These are phyloP conservation scores for Mionectes macconnelli DNA, from an alignment of 2,113 vertebrate species.

Conservation along the genomic window DNA sequence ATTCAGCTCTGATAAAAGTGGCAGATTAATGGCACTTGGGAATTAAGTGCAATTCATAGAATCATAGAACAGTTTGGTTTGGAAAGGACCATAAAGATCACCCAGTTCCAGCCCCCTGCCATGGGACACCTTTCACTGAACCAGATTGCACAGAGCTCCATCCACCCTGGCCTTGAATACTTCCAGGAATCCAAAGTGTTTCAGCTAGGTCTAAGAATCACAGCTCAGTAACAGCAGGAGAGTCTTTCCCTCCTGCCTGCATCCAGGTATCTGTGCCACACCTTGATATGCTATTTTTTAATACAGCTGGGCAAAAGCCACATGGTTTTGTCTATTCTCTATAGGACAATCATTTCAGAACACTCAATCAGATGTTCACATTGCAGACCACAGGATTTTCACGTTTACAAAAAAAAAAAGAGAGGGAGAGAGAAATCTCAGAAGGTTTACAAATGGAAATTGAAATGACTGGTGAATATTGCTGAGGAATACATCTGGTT, in stretches of 20 bases:
- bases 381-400: background rate
- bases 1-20: conserved; percentile 2
- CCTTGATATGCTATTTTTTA: background rate
- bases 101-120: background rate
- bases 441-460: background rate
- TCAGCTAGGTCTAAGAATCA: background rate
- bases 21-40: background rate
- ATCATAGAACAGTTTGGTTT: accelerated
- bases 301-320: background rate
- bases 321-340: background rate
- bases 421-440: background rate
- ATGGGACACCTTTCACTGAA: background rate
- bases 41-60: background rate
- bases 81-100: background rate
- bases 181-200: background rate
- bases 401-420: background rate
- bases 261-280: background rate
- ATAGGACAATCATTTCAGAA: background rate
- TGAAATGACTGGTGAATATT: background rate
- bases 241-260: background rate
- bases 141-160: background rate
- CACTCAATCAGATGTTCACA: background rate
- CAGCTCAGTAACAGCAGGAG: background rate
- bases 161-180: background rate
- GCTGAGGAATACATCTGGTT: background rate